Base-by-base conservation (phyloP, 2,113 vertebrate species). In the Phaetusa simplex region DNA sequence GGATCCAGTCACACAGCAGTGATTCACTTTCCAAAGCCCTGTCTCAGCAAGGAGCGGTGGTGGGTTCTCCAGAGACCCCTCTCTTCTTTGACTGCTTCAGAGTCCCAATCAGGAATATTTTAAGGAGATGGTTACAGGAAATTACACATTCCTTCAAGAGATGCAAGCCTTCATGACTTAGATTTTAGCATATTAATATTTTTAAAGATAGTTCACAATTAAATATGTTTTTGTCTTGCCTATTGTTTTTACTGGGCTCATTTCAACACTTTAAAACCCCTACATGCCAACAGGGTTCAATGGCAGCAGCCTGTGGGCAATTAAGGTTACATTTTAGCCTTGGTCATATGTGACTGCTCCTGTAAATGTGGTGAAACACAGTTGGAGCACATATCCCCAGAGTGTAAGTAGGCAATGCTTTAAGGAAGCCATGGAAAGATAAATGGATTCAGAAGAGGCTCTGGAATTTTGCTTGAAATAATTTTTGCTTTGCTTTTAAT, bases 391-490 rank as follows among this genome's bases (percentile, higher is more conserved):
- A 94, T 62, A 95, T 89, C 95, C 93, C 86, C 42, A 50, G 94
- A 86, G 80, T 97, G 49, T 81, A 83, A 97, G 90, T 71, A 97
- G 91, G 92, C 91, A 95, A 45, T 71, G 88, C 94, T 98, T 88
- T 96, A 93, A 95, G 97, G 94, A 97, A 96, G 88, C 83, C 61
- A 89, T 47, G 47, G 88, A 95, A 65, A 87, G 95, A 96, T 94
- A 96, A 97, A 96, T 88, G 94, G 76, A 88, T 96, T 71, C 95
- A 93, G 96, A 92, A 65, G 67, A 80, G 62, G 40, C 84, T 93
- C 89, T 95, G 71, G 92, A 96, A 97, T 93, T 94, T 82, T 90
- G 88, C 92, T 95, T 95, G 82, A 97, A 97, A 97, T 97, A 93
- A 79, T 81, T 92, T 86, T 97, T 97, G 70, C 95, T 97, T 97